Conservation (phyloP, 1,140 invertebrate species). For the Belonocnema kinseyi region DNA sequence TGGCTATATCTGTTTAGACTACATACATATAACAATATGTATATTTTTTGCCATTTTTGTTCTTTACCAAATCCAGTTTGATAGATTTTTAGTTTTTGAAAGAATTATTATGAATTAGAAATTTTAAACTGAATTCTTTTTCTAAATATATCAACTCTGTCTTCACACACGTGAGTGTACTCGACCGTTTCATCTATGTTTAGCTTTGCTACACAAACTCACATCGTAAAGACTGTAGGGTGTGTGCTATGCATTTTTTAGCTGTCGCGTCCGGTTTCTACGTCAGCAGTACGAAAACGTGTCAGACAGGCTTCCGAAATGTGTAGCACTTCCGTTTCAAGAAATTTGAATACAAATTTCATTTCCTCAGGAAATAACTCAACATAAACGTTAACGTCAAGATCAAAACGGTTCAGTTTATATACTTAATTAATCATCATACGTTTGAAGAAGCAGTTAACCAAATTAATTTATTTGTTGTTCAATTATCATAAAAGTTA, state of each 20-base stretch:
- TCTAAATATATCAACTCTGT: neutral
- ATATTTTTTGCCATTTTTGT: too few relatives aligned
- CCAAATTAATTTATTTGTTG: too few relatives aligned
- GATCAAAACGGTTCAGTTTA: too few relatives aligned
- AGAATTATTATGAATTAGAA: neutral
- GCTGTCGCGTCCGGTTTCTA: constrained; percentile 18
- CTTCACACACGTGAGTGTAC: constrained; percentile 17
- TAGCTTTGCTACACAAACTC: neutral
- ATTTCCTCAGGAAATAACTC: too few relatives aligned
- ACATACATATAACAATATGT: too few relatives aligned
- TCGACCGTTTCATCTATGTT: constrained; percentile 21
- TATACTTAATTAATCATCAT: too few relatives aligned
- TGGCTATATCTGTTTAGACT: neutral
- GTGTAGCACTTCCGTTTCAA: constrained; percentile 1
- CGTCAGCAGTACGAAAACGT: constrained; percentile 24
- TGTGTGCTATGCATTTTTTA: constrained; percentile 16
- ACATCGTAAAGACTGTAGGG: neutral
- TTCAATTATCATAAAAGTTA: too few relatives aligned
- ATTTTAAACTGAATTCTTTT: neutral
- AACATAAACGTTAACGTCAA: too few relatives aligned
- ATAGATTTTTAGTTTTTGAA: too few relatives aligned
- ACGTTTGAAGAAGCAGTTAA: too few relatives aligned
- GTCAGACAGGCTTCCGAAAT: constrained; percentile 18
- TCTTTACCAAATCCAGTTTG: too few relatives aligned
- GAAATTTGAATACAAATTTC: too few relatives aligned